Evolutionary conservation across 2,113 vertebrate genomes (phyloP).

Genomic region (Malurus cyaneus): DNA sequence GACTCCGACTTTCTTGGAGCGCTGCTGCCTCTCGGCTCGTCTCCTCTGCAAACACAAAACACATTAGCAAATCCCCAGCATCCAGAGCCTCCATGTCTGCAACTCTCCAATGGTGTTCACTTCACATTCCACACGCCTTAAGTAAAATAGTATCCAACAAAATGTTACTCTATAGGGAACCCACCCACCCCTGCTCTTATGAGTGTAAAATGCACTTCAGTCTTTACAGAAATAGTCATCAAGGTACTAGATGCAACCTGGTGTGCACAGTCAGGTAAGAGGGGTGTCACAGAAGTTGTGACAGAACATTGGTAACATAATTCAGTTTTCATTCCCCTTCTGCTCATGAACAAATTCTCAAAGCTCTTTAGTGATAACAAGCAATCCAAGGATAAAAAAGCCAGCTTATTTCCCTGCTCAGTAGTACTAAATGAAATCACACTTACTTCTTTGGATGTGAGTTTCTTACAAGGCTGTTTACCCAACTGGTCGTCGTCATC

Average conservation of each 20-base stretch:
- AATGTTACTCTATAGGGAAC: neutral
- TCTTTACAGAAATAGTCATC: neutral
- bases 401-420: neutral
- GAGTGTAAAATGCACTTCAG: neutral
- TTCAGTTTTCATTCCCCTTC: neutral
- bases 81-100: neutral
- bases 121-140: neutral
- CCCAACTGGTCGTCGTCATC: neutral
- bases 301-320: neutral
- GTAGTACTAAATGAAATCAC: neutral
- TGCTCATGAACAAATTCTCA: neutral
- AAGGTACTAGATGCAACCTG: neutral
- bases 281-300: neutral
- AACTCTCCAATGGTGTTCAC: neutral
- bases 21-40: slow-evolving; percentile 83
- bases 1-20: slow-evolving; percentile 86
- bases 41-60: slow-evolving; percentile 80
- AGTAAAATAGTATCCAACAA: neutral
- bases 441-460: slow-evolving; percentile 90
- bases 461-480: slow-evolving; percentile 57
- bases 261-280: accelerated
- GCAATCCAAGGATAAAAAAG: neutral
- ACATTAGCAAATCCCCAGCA: neutral
- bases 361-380: neutral
- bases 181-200: accelerated